phyloP scores from a whole-genome alignment of 2,888 invertebrate species.

The Sclerodermus sp. region DNA sequence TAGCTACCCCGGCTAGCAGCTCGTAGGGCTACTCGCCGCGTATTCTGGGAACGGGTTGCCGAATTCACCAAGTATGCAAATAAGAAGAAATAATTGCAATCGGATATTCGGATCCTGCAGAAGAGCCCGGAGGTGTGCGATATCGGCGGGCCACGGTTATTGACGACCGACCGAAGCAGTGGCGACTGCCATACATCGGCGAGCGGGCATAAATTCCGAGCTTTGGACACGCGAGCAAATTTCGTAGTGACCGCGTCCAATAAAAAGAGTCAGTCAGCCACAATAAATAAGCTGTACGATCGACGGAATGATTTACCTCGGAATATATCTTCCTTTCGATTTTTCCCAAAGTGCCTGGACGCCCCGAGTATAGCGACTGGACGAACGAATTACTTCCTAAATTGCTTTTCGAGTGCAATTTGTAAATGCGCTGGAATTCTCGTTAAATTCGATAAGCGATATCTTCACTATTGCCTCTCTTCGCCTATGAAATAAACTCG shows the following conservation, averaged over 20 bases:
- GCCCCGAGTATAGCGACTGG: too few relatives aligned
- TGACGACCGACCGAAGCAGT: constrained; percentile 42
- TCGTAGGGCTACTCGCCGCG: constrained; percentile 4
- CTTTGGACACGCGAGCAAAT: constrained; percentile 12
- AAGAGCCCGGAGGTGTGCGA: constrained; percentile 38
- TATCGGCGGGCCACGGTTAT: constrained; percentile 45
- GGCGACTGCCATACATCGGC: constrained; percentile 44
- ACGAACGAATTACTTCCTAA: too few relatives aligned
- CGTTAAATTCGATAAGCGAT: too few relatives aligned
- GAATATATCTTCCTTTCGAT: too few relatives aligned
- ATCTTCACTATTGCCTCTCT: too few relatives aligned
- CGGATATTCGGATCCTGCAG: constrained; percentile 45
- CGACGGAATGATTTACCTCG: too few relatives aligned
- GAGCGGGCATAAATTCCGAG: constrained; percentile 42
- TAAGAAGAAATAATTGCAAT: constrained; percentile 48
- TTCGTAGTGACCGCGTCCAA: background rate
- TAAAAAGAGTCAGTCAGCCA: background rate
- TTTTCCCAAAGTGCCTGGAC: too few relatives aligned
- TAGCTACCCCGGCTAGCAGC: too few relatives aligned
- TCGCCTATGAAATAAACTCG: too few relatives aligned
- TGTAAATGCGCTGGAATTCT: too few relatives aligned
- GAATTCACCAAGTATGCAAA: constrained; percentile 31
- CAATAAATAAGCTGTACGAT: too few relatives aligned
- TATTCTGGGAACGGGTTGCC: constrained; percentile 21
- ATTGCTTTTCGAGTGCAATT: too few relatives aligned